phyloP scores from a whole-genome alignment of 2,113 vertebrate genomes.

The Trochalopteron elliotii region DNA sequence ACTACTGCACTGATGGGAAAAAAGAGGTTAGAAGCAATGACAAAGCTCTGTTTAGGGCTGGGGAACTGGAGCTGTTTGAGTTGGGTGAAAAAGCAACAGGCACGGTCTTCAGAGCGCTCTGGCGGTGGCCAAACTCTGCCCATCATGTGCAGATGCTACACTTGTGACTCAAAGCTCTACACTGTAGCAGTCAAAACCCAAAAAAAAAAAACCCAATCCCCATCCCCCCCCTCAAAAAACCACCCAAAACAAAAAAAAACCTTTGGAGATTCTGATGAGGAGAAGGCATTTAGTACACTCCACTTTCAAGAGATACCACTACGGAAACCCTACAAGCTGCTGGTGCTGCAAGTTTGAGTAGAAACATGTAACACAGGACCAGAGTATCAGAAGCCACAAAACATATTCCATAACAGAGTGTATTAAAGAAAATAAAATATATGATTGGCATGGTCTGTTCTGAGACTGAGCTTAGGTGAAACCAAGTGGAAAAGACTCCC shows the following conservation, averaged over 20 bases:
- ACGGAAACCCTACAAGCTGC: constrained; percentile 60
- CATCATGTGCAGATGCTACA: not conserved
- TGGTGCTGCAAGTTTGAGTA: constrained; percentile 52
- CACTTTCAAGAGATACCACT: constrained; percentile 36
- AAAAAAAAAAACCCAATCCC: too few relatives aligned
- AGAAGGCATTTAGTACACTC: constrained; percentile 63
- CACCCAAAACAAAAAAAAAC: not conserved
- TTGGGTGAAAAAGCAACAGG: not conserved
- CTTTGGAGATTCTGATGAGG: constrained; percentile 13
- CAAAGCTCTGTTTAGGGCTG: not conserved
- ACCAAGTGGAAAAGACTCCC: not conserved
- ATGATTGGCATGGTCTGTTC: constrained; percentile 71
- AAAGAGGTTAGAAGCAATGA: not conserved
- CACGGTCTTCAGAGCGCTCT: not conserved
- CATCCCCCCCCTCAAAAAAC: not conserved
- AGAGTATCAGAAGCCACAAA: constrained; percentile 66
- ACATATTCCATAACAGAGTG: constrained; percentile 22
- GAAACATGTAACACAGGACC: constrained; percentile 43
- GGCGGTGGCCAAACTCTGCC: not conserved
- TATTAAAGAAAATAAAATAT: constrained; percentile 56
- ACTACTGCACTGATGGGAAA: not conserved
- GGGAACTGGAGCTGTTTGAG: not conserved
- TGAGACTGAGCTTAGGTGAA: not conserved
- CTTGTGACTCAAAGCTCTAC: not conserved
- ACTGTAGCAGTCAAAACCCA: constrained; percentile 14